A percentile compares a stretch with the other conserved stretches of the same genome.
These are phyloP conservation scores for Patagioenas fasciata DNA, from an alignment of 2,113 vertebrate genomes.

Conservation along the genomic window DNA sequence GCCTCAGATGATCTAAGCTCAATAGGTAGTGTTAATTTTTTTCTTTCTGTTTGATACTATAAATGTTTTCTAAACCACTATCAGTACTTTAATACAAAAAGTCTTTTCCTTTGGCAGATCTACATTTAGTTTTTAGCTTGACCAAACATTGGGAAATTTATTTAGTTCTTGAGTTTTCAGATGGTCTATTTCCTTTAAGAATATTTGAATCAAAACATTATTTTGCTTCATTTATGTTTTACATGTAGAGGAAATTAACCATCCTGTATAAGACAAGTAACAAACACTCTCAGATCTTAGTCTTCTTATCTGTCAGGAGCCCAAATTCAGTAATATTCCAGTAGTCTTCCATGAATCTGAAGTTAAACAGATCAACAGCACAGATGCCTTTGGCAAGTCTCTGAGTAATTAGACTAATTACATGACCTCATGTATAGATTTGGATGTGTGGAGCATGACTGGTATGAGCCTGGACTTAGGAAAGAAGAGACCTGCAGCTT, in stretches of 20 bases:
- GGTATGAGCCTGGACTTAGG: neutral
- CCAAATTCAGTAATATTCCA: neutral
- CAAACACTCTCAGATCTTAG: neutral
- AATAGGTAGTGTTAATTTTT: neutral
- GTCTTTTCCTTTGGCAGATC: neutral
- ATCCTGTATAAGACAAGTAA: neutral
- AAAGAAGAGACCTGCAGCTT: neutral
- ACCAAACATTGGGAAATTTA: neutral
- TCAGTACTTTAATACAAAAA: neutral
- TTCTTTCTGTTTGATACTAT: neutral
- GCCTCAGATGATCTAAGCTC: neutral
- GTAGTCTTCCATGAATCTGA: neutral
- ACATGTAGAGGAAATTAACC: neutral
- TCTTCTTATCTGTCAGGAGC: neutral
- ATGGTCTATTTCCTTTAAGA: neutral
- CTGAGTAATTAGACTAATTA: neutral
- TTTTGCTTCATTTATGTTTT: slow-evolving; percentile 4
- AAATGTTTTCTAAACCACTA: neutral
- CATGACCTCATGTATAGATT: neutral
- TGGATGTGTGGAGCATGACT: neutral
- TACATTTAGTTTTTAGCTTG: neutral
- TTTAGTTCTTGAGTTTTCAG: neutral
- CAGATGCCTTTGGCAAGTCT: neutral
- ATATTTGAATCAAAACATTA: neutral
- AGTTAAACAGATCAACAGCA: neutral